Conservation (phyloP, 2,113 vertebrate genomes). For the Rhabdomys dilectus region DNA sequence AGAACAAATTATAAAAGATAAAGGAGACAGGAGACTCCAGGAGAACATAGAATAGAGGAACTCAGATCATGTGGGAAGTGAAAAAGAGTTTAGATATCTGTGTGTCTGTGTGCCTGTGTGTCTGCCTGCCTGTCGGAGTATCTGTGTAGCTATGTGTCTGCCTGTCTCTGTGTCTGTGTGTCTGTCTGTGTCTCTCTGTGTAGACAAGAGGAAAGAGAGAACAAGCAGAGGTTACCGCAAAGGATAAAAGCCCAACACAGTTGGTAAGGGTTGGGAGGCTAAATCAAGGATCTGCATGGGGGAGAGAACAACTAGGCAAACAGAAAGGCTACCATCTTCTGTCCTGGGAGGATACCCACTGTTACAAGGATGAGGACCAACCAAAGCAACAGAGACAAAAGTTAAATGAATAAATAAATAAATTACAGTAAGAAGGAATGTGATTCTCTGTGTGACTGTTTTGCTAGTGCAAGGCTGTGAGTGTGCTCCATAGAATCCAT, state of each 20-base stretch:
- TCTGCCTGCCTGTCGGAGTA: background rate
- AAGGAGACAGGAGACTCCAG: background rate
- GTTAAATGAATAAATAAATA: background rate
- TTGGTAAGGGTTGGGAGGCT: background rate
- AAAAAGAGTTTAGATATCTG: background rate
- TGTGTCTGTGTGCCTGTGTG: background rate
- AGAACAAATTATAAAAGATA: background rate
- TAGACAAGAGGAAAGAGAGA: background rate
- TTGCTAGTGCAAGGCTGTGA: too few relatives aligned
- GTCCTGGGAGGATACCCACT: background rate
- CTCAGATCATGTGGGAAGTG: background rate
- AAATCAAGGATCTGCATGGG: background rate
- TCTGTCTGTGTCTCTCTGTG: background rate
- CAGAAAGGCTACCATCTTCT: background rate
- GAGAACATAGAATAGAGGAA: background rate
- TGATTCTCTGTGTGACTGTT: background rate
- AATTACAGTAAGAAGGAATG: background rate
- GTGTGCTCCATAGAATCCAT: too few relatives aligned
- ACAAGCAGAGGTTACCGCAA: background rate
- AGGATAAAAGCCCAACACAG: background rate
- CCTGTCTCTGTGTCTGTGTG: background rate
- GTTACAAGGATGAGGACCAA: background rate
- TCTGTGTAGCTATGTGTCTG: background rate
- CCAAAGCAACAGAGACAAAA: background rate
- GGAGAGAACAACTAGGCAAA: background rate